These are phyloP conservation scores for Dinoponera quadriceps DNA, from an alignment of 1,140 invertebrate species.

Conservation along the genomic window DNA sequence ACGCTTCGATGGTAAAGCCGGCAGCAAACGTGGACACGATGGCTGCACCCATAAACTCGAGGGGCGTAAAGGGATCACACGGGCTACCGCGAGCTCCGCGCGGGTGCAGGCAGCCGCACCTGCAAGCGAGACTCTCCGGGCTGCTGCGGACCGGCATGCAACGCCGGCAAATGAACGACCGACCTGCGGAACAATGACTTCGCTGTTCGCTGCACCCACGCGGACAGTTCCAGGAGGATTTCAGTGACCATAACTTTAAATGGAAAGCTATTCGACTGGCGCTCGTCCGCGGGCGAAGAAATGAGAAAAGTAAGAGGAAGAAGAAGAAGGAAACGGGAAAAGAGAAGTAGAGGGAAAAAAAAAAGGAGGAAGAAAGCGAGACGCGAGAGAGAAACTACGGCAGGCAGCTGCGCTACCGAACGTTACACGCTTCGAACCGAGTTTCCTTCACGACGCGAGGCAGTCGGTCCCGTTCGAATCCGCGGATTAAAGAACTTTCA, in stretches of 20 bases:
- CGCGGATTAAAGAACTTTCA: slow-evolving; percentile 59
- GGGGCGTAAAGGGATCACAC: slow-evolving; percentile 67
- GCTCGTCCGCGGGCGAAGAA: background rate
- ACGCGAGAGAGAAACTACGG: slow-evolving; percentile 22
- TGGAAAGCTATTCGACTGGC: slow-evolving; percentile 64
- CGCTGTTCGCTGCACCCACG: slow-evolving; percentile 41
- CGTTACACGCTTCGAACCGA: slow-evolving; percentile 25
- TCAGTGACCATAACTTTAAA: slow-evolving; percentile 74
- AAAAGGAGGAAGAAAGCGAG: background rate
- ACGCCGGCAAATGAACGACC: slow-evolving; percentile 55
- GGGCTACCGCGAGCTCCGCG: slow-evolving; percentile 10
- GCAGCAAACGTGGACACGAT: slow-evolving; percentile 64
- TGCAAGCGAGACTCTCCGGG: slow-evolving; percentile 7
- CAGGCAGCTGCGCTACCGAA: slow-evolving; percentile 27
- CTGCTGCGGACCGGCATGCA: slow-evolving; percentile 16
- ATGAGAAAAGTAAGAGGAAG: background rate
- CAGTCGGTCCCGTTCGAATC: slow-evolving; percentile 35
- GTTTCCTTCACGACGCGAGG: slow-evolving; percentile 4
- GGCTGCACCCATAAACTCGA: slow-evolving; percentile 64
- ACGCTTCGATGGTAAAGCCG: slow-evolving; percentile 61
- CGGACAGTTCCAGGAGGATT: slow-evolving; percentile 62
- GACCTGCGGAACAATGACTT: slow-evolving; percentile 54
- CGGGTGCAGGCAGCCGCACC: slow-evolving; percentile 37
- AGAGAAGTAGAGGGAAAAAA: background rate
- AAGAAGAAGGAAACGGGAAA: background rate